Percentiles rank a stretch among this genome's conserved stretches.
Conservation (phyloP, 2,888 invertebrate genomes). For the Chrysina gloriosa region DNA sequence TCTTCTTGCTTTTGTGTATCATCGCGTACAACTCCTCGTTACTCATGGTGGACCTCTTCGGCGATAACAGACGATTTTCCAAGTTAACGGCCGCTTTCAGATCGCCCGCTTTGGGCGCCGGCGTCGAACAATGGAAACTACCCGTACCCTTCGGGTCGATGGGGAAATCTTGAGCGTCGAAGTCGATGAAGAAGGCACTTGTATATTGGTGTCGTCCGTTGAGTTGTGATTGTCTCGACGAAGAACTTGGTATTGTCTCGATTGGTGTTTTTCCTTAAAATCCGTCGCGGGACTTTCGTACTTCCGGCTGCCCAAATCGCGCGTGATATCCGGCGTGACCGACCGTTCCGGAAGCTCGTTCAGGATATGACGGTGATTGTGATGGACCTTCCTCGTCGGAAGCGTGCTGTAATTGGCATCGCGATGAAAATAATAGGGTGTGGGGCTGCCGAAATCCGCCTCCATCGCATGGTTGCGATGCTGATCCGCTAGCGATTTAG, state of each 20-base stretch:
- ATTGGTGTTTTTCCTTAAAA: neutral
- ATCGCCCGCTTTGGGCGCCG: conserved; percentile 64
- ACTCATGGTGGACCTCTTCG: conserved; percentile 80
- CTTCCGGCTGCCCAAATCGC: conserved; percentile 61
- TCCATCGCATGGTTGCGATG: conserved; percentile 41
- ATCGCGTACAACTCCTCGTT: conserved; percentile 82
- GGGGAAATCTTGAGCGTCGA: conserved; percentile 74
- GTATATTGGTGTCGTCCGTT: neutral
- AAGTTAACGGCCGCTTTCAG: conserved; percentile 68
- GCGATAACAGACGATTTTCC: conserved; percentile 70
- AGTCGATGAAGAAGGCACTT: conserved; percentile 12
- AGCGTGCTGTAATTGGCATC: conserved; percentile 62
- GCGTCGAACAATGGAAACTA: conserved; percentile 76
- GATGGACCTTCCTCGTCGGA: conserved; percentile 65
- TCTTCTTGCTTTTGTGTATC: conserved; percentile 82
- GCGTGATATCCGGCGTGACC: conserved; percentile 68
- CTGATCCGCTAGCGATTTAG: conserved; percentile 50
- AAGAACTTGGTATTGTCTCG: conserved; percentile 13
- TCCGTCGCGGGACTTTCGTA: conserved; percentile 25
- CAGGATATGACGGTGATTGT: conserved; percentile 60
- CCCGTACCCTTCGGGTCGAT: conserved; percentile 74
- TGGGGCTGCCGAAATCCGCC: conserved; percentile 35
- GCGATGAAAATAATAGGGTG: conserved; percentile 41
- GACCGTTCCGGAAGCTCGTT: conserved; percentile 63
- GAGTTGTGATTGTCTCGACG: conserved; percentile 14